phyloP scores from a whole-genome alignment of 37 sponge, comb jelly and placozoan species.

The Amphimedon queenslandica region DNA sequence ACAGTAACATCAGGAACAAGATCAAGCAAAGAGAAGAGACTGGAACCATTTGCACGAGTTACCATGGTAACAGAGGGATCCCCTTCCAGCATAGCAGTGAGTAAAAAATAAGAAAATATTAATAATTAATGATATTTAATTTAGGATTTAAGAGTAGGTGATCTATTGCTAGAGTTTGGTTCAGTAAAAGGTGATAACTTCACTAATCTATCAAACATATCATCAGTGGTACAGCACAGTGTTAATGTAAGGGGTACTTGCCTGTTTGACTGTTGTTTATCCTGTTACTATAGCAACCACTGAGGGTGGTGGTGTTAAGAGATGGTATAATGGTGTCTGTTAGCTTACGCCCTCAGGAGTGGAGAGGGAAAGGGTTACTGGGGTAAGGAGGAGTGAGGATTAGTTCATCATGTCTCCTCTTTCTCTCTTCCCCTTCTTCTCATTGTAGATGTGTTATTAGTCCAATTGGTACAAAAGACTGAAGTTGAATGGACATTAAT shows the following conservation, averaged over 20 bases:
- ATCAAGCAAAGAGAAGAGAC: not conserved
- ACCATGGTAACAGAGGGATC: slow-evolving; percentile 46
- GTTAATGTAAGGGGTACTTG: slow-evolving; percentile 56
- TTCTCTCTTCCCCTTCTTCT: not conserved
- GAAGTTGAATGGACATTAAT: too few species aligned
- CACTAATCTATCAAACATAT: slow-evolving; percentile 45
- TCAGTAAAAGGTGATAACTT: slow-evolving; percentile 63
- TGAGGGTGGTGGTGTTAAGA: slow-evolving; percentile 63
- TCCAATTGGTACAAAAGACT: too few species aligned
- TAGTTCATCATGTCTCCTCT: not conserved
- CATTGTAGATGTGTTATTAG: too few species aligned
- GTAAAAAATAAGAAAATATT: not conserved
- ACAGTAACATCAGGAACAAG: not conserved
- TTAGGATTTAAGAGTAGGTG: slow-evolving; percentile 69
- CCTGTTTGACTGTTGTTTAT: not conserved
- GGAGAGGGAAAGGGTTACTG: slow-evolving; percentile 77
- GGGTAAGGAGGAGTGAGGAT: slow-evolving; percentile 63
- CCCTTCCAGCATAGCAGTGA: slow-evolving; percentile 53
- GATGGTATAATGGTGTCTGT: slow-evolving; percentile 19
- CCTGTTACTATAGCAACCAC: slow-evolving; percentile 24
- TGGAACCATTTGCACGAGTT: slow-evolving; percentile 43
- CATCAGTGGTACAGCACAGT: slow-evolving; percentile 76
- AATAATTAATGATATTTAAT: not conserved
- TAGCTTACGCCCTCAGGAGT: slow-evolving; percentile 55
- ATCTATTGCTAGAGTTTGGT: slow-evolving; percentile 73